Evolutionary conservation across 1,140 invertebrate species (phyloP).

Genomic region (Lanistes nyassanus): DNA sequence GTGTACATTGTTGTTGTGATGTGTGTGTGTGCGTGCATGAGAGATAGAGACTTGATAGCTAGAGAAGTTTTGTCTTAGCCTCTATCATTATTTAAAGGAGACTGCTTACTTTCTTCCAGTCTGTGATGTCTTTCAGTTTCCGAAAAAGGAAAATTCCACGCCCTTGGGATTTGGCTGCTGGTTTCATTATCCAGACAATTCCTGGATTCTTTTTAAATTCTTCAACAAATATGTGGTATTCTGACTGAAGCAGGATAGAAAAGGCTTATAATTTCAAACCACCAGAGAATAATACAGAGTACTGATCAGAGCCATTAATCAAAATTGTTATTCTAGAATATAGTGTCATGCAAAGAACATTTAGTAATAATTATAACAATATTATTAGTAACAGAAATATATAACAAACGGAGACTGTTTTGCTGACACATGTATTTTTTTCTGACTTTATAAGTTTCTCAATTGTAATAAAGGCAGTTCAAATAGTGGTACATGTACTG

Average conservation of each 20-base stretch:
- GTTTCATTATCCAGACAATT: slow-evolving; percentile 72
- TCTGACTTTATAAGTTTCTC: too few species aligned
- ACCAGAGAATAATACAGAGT: neutral
- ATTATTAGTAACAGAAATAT: neutral
- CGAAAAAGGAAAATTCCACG: slow-evolving; percentile 70
- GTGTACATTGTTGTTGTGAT: neutral
- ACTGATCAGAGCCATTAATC: too few species aligned
- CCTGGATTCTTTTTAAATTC: slow-evolving; percentile 69
- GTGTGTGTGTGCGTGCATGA: neutral
- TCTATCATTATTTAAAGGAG: too few species aligned
- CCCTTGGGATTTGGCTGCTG: slow-evolving; percentile 69
- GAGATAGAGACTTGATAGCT: neutral
- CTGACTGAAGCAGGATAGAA: slow-evolving; percentile 46
- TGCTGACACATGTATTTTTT: too few species aligned
- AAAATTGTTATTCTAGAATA: too few species aligned
- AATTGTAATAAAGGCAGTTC: neutral
- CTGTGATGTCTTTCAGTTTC: slow-evolving; percentile 70
- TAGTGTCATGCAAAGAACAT: too few species aligned
- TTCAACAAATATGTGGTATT: slow-evolving; percentile 71
- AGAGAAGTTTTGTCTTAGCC: too few species aligned
- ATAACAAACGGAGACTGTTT: neutral
- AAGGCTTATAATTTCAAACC: neutral
- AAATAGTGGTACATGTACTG: neutral
- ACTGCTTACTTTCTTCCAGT: slow-evolving; percentile 68
- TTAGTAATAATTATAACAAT: too few species aligned